Percentiles rank a stretch among this genome's conserved stretches.
These are phyloP conservation scores for Fregetta grallaria DNA, from an alignment of 2,113 vertebrate species.

Conservation along the genomic window DNA sequence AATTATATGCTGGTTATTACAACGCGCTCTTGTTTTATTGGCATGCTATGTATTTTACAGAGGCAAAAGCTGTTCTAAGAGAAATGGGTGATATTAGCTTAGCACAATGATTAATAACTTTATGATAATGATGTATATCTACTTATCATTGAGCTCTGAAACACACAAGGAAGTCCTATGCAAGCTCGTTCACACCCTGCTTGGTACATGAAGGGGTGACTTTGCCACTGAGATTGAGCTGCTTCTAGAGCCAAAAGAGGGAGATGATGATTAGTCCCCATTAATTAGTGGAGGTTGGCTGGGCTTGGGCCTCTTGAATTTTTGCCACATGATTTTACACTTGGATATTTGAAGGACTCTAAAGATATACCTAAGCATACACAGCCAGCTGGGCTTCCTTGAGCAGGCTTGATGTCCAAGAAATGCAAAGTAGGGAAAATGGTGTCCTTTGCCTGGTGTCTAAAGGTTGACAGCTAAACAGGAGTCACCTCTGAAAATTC, in stretches of 20 bases:
- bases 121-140: background rate
- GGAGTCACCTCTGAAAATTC: background rate
- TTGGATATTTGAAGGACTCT: background rate
- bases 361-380: background rate
- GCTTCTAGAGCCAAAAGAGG: background rate
- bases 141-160: background rate
- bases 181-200: background rate
- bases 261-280: background rate
- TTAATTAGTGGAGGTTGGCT: background rate
- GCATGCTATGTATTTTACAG: background rate
- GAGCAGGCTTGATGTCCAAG: background rate
- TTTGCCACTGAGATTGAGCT: background rate
- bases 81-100: background rate
- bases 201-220: background rate
- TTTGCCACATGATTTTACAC: background rate
- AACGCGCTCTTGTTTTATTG: background rate
- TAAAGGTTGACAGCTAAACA: background rate
- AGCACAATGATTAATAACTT: constrained; percentile 17
- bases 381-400: background rate
- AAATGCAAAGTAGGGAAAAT: background rate
- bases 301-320: background rate
- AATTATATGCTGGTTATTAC: constrained; percentile 14
- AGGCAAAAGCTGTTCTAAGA: background rate
- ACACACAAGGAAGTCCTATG: background rate
- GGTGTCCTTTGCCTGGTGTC: background rate